These are phyloP conservation scores for Garra rufa DNA, from an alignment of 2,113 vertebrate genomes.

Conservation along the genomic window DNA sequence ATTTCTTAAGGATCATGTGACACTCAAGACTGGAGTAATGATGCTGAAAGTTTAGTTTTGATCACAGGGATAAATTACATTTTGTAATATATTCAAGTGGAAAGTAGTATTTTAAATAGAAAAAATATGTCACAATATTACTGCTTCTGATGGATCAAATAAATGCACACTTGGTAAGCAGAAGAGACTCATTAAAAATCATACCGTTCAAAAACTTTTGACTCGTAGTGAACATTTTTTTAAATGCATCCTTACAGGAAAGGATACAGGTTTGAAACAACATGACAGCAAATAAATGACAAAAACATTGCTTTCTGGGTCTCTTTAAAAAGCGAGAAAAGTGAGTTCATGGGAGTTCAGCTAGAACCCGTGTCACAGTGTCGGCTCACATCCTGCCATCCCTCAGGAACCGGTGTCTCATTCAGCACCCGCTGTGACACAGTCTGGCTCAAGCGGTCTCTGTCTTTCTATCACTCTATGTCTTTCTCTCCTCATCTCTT, in stretches of 20 bases:
- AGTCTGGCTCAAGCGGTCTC: background rate
- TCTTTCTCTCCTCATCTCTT: background rate
- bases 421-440: background rate
- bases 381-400: background rate
- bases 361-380: background rate
- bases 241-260: too few relatives aligned
- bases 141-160: too few relatives aligned
- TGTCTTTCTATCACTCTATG: background rate
- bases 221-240: too few relatives aligned
- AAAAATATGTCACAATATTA: too few relatives aligned
- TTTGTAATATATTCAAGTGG: background rate
- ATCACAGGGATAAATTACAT: background rate
- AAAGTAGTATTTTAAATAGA: too few relatives aligned
- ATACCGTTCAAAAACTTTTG: too few relatives aligned
- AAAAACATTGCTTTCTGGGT: background rate
- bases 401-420: background rate
- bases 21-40: background rate
- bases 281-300: background rate
- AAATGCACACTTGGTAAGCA: background rate
- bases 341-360: background rate
- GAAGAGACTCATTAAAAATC: background rate
- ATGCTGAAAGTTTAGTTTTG: background rate
- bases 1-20: background rate
- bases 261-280: too few relatives aligned
- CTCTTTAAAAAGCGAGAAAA: background rate